These are phyloP conservation scores for Coenonympha arcania DNA, from an alignment of 2,888 invertebrate species.

Conservation along the genomic window DNA sequence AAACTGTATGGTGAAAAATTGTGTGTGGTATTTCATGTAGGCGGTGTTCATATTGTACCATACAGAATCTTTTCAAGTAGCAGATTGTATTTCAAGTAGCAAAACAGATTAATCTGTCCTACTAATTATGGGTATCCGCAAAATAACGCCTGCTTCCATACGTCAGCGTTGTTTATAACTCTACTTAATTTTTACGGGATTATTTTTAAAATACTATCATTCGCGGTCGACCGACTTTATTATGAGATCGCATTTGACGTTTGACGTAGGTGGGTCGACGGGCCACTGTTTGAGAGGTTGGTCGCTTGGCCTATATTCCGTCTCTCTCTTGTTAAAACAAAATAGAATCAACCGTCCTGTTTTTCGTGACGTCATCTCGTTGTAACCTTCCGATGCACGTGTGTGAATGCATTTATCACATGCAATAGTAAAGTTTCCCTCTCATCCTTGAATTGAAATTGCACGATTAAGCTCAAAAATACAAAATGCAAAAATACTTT, in stretches of 20 bases:
- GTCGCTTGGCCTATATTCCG: slow-evolving; percentile 71
- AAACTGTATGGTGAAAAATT: too few relatives aligned
- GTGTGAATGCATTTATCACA: slow-evolving; percentile 53
- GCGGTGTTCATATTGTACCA: too few relatives aligned
- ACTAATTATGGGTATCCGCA: too few relatives aligned
- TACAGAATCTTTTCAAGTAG: too few relatives aligned
- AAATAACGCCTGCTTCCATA: too few relatives aligned
- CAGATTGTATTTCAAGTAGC: too few relatives aligned
- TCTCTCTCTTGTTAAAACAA: slow-evolving; percentile 39
- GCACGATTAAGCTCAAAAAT: too few relatives aligned
- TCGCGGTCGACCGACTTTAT: slow-evolving; percentile 34
- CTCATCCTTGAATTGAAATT: too few relatives aligned
- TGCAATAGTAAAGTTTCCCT: slow-evolving; percentile 34
- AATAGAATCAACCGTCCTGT: slow-evolving; percentile 36
- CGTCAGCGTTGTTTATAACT: background rate
- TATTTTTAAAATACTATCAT: slow-evolving; percentile 29
- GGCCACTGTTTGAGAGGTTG: slow-evolving; percentile 51
- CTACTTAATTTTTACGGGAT: slow-evolving; percentile 7
- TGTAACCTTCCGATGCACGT: slow-evolving; percentile 44
- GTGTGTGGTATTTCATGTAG: too few relatives aligned
- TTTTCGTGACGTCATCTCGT: slow-evolving; percentile 67
- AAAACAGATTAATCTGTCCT: too few relatives aligned
- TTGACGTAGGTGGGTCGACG: slow-evolving; percentile 46
- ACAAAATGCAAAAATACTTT: too few relatives aligned
- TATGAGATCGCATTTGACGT: slow-evolving; percentile 46